These are phyloP conservation scores for Ochotona curzoniae DNA, from an alignment of 2,113 vertebrate species.

Conservation along the genomic window DNA sequence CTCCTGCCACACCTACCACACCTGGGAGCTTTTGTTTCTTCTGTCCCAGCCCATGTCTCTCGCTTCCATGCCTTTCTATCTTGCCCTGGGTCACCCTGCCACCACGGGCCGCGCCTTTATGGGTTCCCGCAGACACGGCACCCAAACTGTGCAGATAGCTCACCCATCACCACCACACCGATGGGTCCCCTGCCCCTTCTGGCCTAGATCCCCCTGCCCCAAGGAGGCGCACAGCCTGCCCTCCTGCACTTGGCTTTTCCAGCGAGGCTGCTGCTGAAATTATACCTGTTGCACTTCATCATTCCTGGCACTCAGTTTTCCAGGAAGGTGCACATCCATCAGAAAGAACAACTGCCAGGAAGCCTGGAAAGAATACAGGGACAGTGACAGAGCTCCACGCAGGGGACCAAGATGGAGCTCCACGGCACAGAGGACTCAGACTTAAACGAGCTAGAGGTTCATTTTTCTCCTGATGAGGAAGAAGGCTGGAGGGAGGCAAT, in stretches of 20 bases:
- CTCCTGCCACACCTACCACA: neutral
- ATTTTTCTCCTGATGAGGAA: neutral
- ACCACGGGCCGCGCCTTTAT: no score
- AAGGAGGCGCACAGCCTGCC: neutral
- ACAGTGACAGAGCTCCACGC: neutral
- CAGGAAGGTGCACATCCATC: neutral
- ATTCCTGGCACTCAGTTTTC: constrained; percentile 12
- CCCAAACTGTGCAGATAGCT: no score
- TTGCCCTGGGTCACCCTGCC: neutral
- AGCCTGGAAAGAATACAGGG: neutral
- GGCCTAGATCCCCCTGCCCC: neutral
- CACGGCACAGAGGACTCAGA: neutral
- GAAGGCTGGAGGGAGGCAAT: neutral
- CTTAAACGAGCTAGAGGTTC: neutral
- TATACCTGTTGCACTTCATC: neutral
- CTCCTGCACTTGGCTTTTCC: neutral
- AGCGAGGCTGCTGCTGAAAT: neutral
- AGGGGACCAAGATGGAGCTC: neutral
- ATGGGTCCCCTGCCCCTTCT: neutral
- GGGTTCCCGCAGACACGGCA: fast-evolving
- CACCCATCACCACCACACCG: neutral
- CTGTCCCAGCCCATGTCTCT: neutral
- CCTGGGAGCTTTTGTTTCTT: neutral
- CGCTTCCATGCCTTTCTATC: fast-evolving
- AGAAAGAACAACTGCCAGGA: neutral